Evolutionary conservation across 2,888 invertebrate genomes (phyloP).

Genomic region (Sympetrum striolatum): DNA sequence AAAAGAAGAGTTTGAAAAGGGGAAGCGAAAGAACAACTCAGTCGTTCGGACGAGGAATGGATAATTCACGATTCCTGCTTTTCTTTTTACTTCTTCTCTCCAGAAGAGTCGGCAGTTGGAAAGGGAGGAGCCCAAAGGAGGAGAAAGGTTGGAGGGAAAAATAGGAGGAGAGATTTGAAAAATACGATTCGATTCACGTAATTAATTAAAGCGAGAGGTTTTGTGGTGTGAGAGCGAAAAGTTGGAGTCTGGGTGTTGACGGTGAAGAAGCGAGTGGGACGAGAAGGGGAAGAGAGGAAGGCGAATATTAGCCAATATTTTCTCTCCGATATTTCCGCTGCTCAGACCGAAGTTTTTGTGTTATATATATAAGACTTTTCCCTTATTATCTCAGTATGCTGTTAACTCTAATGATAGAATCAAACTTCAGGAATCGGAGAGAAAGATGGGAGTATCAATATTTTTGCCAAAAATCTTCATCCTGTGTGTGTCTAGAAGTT

Average conservation of each 20-base stretch:
- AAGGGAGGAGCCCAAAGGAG: neutral
- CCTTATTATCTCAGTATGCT: no score
- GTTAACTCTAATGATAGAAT: no score
- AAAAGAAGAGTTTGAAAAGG: neutral
- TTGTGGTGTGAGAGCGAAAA: slow-evolving; percentile 1
- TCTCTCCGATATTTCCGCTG: no score
- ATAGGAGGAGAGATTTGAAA: neutral
- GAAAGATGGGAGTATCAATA: no score
- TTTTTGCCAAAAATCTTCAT: no score
- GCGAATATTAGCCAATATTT: neutral
- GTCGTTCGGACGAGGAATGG: neutral
- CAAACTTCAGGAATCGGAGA: no score
- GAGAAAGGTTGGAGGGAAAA: neutral
- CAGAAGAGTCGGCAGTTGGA: neutral
- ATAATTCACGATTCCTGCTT: neutral
- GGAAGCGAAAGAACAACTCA: neutral
- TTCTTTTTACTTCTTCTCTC: neutral
- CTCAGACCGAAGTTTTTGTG: no score
- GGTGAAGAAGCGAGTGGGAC: neutral
- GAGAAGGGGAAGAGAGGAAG: neutral
- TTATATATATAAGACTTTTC: no score
- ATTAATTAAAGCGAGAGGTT: slow-evolving; percentile 30
- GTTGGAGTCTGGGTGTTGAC: neutral
- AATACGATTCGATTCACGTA: slow-evolving; percentile 39
- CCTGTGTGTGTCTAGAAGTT: no score